Base-by-base conservation (phyloP, 2,113 vertebrate genomes). In the Butorides virescens region DNA sequence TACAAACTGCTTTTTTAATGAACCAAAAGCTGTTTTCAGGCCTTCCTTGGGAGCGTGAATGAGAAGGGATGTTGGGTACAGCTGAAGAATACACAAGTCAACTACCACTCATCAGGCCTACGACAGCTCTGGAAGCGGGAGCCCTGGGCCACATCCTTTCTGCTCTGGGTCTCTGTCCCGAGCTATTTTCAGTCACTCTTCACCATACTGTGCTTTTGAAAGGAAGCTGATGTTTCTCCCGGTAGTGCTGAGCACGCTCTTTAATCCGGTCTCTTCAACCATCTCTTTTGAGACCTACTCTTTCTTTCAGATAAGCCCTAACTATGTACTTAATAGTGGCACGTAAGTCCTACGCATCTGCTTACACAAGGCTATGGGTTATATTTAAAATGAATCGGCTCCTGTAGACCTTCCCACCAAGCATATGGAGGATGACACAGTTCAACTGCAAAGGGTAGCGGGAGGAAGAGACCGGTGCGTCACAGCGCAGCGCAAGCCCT, bases 101-200 rank as follows among this genome's bases (percentile, higher is more conserved):
- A 5, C 11, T 42, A 80, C 42, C 63, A 86, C 59, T 76, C 46
- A 32, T 29, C 67, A 77, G 61, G 36, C 16, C 67, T 44, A 44
- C 56, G 82, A 53, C 44, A 75, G 23, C 23, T 49, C 58, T 65
- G 82, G 37, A 68, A 55, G 46, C 10, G 30, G 78, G 50, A 82
- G 87, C 52, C 36, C 58, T 13, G 23, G 34, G 71, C 88, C 12
- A 58, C 3, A 7, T 5, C 13, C 52, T 14, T 75, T 74, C 76
- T 74, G 74, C 56, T 65, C 86, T 2, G 10, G 32, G 73, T 91
- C 84, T 70, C 63, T 78, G 73, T 74, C 87, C 52, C 0, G 1
- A 75, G 85, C 46, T 93, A 36, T 79, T 93, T 88, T 92, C 82
- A 44, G 88, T 39, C 88, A 67, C 85, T 85, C 85, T 82, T 92